Base-by-base conservation (phyloP, 2,113 vertebrate species). In the Artemisiospiza belli region DNA sequence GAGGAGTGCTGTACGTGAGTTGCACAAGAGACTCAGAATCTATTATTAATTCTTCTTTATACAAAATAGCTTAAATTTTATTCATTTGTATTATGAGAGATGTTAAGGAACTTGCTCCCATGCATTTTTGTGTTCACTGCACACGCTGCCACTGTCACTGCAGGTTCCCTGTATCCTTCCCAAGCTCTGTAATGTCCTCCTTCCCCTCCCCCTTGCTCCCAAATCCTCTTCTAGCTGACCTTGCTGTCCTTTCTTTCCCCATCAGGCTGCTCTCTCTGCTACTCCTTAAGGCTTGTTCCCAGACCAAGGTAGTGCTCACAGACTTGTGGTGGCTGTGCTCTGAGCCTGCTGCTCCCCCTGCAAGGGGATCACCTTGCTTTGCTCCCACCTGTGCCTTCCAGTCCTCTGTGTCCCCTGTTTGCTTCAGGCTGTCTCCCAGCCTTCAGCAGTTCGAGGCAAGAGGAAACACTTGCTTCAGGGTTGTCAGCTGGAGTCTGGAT, bases 231-330 rank as follows among this genome's bases (percentile, higher is more conserved):
- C 69, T 19, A 44, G 76, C 86, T 89, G 92, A 92, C 83, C 92
- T 87, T 80, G 51, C 88, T 92, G 79, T 83, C 90, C 76, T 94
- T 92, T 87, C 61, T 74, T 83, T 76, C 76, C 66, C 74, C 44
- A 49, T 77, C 80, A 82, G 33, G 58, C 89, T 83, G 76, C 49
- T 83, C 80, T 96, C 82, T 89, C 76, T 95, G 86, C 93, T 84
- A 22, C 91, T 90, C 39, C 92, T 78, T 62, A 58, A 80, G 68
- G 80, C 64, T 93, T 90, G 69, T 52, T 57, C 66, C 55, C 80
- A 57, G 68, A 70, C 88, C 44, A 90, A 17, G 89, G 49, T 51
- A 58, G 63, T 44, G 73, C 89, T 94, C 30, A 5, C 43, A 63
- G 52, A 25, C 61, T 59, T 6, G 27, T 52, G 91, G 0, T 90